A percentile compares a stretch with the other conserved stretches of the same genome.
Conservation (phyloP, 2,113 vertebrate genomes). For the Gavialis gangeticus region DNA sequence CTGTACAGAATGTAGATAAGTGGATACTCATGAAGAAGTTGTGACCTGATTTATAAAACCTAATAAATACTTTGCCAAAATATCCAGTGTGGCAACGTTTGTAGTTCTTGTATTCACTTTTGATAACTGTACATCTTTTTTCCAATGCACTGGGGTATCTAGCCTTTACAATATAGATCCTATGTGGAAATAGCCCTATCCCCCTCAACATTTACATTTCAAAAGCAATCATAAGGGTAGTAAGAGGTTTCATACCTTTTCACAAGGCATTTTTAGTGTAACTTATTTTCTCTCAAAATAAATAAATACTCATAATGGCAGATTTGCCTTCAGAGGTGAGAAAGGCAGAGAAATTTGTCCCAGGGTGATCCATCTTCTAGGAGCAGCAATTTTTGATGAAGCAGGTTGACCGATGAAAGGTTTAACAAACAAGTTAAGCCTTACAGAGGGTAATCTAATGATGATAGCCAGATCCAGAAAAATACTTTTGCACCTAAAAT, state of each 20-base stretch:
- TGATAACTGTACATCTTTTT: too few relatives aligned
- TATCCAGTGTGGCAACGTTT: rapidly evolving
- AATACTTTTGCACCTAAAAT: neutral
- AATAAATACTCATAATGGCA: neutral
- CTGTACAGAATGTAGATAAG: neutral
- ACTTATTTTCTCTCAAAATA: conserved; percentile 15
- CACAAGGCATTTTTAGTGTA: neutral
- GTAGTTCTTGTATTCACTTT: neutral
- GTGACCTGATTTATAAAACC: neutral
- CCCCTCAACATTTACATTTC: neutral
- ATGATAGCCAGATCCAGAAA: neutral
- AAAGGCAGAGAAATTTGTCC: neutral
- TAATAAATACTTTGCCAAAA: neutral
- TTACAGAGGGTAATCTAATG: neutral
- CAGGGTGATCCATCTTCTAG: neutral
- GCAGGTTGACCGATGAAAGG: too few relatives aligned
- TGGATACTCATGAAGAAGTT: neutral
- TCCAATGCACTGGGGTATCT: neutral
- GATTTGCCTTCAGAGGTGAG: neutral
- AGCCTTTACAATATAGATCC: neutral
- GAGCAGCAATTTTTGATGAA: neutral
- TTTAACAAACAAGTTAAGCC: neutral
- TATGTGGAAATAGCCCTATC: neutral
- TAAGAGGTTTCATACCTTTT: neutral
- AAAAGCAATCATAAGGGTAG: neutral